Evolutionary conservation across 2,113 vertebrate genomes (phyloP).

Genomic region (Numida meleagris): DNA sequence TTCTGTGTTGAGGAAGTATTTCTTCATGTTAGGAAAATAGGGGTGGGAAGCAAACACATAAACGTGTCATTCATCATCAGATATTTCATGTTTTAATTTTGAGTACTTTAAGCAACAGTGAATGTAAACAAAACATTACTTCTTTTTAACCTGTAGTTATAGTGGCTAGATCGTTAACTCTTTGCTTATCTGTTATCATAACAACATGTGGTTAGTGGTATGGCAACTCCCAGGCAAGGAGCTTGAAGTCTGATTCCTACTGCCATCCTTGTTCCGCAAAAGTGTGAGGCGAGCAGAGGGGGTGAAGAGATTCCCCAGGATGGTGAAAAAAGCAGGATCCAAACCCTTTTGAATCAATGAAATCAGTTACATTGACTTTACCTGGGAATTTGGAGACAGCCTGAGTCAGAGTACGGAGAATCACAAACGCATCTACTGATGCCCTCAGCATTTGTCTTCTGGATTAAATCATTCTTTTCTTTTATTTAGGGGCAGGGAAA

Average conservation of each 20-base stretch:
- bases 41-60: not conserved
- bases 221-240: not conserved
- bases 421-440: not conserved
- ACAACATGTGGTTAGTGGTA: not conserved
- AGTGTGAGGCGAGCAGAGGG: not conserved
- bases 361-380: not conserved
- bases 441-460: not conserved
- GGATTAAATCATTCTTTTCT: not conserved
- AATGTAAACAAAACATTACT: not conserved
- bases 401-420: not conserved
- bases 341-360: not conserved
- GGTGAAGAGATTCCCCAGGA: not conserved
- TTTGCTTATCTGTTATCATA: not conserved
- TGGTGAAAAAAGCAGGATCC: not conserved
- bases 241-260: not conserved
- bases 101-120: not conserved
- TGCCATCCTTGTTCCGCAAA: not conserved
- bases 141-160: not conserved
- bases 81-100: conserved; percentile 5
- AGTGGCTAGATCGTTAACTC: not conserved
- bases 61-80: not conserved
- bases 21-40: not conserved
- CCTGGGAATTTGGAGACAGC: not conserved
- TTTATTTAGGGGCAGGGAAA: not conserved
- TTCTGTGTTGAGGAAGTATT: not conserved